Evolutionary conservation across 2,888 invertebrate genomes (phyloP).

Genomic region (Callinectes sapidus): DNA sequence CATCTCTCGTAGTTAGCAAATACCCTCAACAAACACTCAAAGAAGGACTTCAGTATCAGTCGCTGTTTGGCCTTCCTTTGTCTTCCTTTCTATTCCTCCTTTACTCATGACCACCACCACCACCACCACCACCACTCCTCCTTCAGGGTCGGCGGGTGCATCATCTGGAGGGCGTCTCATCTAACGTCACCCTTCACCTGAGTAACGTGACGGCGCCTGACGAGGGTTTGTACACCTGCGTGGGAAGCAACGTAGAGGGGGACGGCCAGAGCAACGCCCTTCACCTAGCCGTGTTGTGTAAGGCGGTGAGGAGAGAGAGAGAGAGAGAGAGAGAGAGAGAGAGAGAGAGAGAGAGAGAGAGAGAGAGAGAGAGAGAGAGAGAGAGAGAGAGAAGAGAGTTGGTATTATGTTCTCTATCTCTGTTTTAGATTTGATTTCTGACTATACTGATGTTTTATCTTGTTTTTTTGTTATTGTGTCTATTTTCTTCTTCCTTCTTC

Average conservation of each 20-base stretch:
- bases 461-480: background rate
- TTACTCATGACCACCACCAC: too few species aligned
- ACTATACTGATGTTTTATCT: background rate
- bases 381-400: constrained; percentile 31
- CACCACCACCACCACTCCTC: background rate
- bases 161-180: background rate
- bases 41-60: too few species aligned
- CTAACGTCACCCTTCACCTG: constrained; percentile 56
- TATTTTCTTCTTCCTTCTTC: too few species aligned
- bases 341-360: constrained; percentile 30
- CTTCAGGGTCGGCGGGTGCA: constrained; percentile 57
- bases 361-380: background rate
- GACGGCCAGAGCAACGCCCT: constrained; percentile 70
- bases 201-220: constrained; percentile 42
- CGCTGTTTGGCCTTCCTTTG: too few species aligned
- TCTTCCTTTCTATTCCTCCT: too few species aligned
- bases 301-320: constrained; percentile 39
- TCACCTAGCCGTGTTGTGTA: constrained; percentile 66
- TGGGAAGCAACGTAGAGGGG: constrained; percentile 67
- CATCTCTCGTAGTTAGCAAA: too few species aligned
- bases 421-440: background rate
- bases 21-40: too few species aligned
- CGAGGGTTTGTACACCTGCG: constrained; percentile 64
- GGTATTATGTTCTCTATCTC: background rate
- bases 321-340: constrained; percentile 16